Base-by-base conservation (phyloP, 2,888 invertebrate genomes). In the Hecatera dysodea region DNA sequence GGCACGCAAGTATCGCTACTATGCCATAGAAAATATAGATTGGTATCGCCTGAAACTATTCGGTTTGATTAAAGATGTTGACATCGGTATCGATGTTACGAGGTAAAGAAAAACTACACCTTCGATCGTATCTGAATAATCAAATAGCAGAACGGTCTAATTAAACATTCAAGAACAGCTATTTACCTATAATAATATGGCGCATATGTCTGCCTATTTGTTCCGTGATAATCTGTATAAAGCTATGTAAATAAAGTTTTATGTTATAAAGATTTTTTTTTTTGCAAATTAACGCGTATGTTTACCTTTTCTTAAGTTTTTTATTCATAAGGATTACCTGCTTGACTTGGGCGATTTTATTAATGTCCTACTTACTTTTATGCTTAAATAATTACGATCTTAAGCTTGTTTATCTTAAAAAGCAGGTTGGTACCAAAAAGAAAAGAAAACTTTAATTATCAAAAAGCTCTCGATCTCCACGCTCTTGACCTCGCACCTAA, bases 401-500 rank as follows among this genome's bases (percentile, higher is more conserved):
- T 12, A 50, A 46, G 27, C 33, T 33, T 11, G 24, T 61, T 62
- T 78, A 61, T 53, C 19, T 59, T 44, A 11, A 29, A 46, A 48
- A 6, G 6, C 17, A 44, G 15, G 27, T 15, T 42, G 27, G n/a
- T 19, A 71, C 36, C 15, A 53, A 2, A 56, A 80, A 76, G 7
- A 73, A 60, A 64, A 64, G n/a, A 79, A 70, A 65, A 74, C 22
- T 67, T 72, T 62, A 67, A 77, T 80, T 71, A 74, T 53, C 65
- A 78, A 85, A 79, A 33, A 52, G 79, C 82, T 81, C 70, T 64
- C 46, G 63, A 75, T 66, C 69, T 44, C 59, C 59, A 73, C 67
- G 87, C 81, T 87, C 86, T 89, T 88, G 85, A 84, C 87, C 83
- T 79, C 60, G 67, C 72, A 82, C 72, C 80, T 85, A 89, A 90